Base-by-base conservation (phyloP, 2,113 vertebrate species). In the Podarcis muralis region DNA sequence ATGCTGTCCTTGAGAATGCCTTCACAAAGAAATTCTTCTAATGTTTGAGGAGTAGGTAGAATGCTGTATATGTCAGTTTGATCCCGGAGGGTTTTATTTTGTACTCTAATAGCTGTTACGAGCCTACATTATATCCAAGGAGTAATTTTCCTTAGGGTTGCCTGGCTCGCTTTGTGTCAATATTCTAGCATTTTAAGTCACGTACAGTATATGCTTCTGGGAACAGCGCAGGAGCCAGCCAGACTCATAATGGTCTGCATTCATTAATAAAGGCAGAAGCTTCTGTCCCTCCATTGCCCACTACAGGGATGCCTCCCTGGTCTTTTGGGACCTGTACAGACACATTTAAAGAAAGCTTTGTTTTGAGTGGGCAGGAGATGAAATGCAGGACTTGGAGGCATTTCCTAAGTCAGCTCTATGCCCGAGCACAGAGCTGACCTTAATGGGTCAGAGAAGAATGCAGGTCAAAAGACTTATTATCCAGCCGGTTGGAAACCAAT, bases 101-200 rank as follows among this genome's bases (percentile, higher is more conserved):
- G 98, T 98, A 98, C 98, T 99, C 98, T 99, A 99, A 99, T 99
- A 99, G 99, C 98, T 98, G 98, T 99, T 99, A 98, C 97, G 98
- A 99, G 98, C 98, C 98, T 98, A 99, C 98, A 99, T 99, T 99
- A 99, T 98, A 98, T 99, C 98, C 98, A 98, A 99, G 98, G 98
- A 99, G 98, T 98, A 97, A 98, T 98, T 98, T 99, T 99, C 98
- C 98, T 99, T 99, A 98, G 98, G 98, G 98, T 98, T 98, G 97
- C 97, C 96, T 94, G 95, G 97, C 98, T 98, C 92, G 98, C 98
- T 98, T 98, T 98, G 98, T 99, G 99, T 99, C 99, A 99, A 99
- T 99, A 99, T 99, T 98, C 98, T 98, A 98, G 98, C 98, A 99
- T 99, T 99, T 99, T 98, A 98, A 99, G 99, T 99, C 98, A 98